Evolutionary conservation across 1,140 invertebrate genomes (phyloP), one percentile per base, ranked within the genome.

Genomic region (Ips nitidus): DNA sequence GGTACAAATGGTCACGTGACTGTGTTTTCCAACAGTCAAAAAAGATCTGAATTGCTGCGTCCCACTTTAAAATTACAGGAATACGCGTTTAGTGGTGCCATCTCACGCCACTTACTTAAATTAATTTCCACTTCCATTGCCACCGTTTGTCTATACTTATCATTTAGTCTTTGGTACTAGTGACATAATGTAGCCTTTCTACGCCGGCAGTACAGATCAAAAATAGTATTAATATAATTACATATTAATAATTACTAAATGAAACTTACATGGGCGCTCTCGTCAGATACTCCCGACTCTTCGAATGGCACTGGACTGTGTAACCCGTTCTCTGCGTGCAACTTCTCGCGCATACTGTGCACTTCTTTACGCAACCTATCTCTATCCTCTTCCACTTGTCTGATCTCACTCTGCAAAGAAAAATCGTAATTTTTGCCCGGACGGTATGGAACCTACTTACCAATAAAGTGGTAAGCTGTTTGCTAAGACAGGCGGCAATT

Each of bases 351-450:
- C 58, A 86, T 87, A 74, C 85, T 84, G 69, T 89, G 86, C 69
- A 92, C 81, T 79, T 93, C 91, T 69, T 87, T 86, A 41, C 90
- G 84, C 71, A 92, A 80, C 64, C 86, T 85, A 72, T 91, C 89
- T 53, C 89, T 82, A 78, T 94, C 91, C 75, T 91, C 90, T 77
- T 93, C 91, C 71, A 86, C 82, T 71, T 89, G 86, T 78, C 88
- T 90, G 62, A 91, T 85, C 68, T 90, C 85, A 79, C 87, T 87
- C 91, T 93, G 76, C 52, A 72, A 50, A 47, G 3, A 60, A 64
- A 60, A 69, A 64, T 36, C 8, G 47, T 62, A 62, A 47, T 55
- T 37, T 5, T 38, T 55, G n/a, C 37, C 2, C 1, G n/a, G n/a
- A 36, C 36, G 37, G 37, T 38, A 5, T 47, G 4, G 1, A 47